phyloP scores from a whole-genome alignment of 2,113 vertebrate genomes.

The Syrrhaptes paradoxus region DNA sequence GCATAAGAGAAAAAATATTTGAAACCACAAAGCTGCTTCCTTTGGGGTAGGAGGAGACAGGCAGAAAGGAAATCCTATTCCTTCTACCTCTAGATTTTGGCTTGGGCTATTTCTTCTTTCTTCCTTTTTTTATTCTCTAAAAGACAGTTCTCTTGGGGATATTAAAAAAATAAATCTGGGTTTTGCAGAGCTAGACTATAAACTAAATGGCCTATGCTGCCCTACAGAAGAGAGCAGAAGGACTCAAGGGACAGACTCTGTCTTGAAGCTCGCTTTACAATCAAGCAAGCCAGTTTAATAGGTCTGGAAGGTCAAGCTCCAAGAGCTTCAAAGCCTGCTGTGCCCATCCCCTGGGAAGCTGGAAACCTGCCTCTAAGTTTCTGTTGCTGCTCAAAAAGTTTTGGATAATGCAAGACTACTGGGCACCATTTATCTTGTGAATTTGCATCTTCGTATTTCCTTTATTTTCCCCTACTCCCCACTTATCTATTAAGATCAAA shows the following conservation, averaged over 20 bases:
- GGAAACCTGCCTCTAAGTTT: not conserved
- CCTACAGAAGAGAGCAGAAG: not conserved
- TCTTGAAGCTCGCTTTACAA: not conserved
- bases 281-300: not conserved
- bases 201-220: not conserved
- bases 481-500: not conserved
- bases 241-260: not conserved
- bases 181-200: slow-evolving; percentile 14
- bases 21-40: slow-evolving; percentile 48
- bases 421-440: not conserved
- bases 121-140: not conserved
- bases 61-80: slow-evolving; percentile 37
- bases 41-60: slow-evolving; percentile 9
- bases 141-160: not conserved
- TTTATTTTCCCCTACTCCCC: not conserved
- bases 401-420: not conserved
- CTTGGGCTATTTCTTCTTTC: not conserved
- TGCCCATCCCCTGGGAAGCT: not conserved
- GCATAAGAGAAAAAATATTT: slow-evolving; percentile 26
- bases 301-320: not conserved
- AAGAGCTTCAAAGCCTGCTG: not conserved
- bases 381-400: not conserved
- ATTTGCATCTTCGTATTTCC: rapidly evolving
- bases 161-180: slow-evolving; percentile 24
- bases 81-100: not conserved